These are phyloP conservation scores for Eupleurogrammus muticus DNA, from an alignment of 2,797 vertebrate species.

Conservation along the genomic window DNA sequence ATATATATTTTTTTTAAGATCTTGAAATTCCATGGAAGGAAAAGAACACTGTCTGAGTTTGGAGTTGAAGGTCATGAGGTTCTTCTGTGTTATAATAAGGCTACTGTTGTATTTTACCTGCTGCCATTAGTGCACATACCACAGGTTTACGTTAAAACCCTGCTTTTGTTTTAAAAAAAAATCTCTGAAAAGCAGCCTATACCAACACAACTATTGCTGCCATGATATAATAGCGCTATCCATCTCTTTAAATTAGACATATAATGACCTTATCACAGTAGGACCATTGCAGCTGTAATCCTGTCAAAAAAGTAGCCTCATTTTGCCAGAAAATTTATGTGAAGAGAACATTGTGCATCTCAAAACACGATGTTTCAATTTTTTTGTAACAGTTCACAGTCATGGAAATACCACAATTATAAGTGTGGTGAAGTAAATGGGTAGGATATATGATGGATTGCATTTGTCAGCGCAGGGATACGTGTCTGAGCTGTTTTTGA, in stretches of 20 bases:
- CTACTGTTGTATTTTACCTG: conserved; percentile 2
- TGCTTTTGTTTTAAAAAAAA: conserved; percentile 1
- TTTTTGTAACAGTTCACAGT: neutral
- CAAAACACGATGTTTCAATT: neutral
- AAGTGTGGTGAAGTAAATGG: neutral
- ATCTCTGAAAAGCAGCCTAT: neutral
- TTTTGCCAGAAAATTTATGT: neutral
- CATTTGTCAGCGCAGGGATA: conserved; percentile 5
- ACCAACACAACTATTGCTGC: neutral
- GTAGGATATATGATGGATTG: neutral
- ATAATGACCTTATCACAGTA: conserved; percentile 7
- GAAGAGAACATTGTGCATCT: neutral
- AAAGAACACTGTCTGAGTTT: neutral
- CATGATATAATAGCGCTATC: conserved; percentile 8
- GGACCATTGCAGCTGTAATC: neutral
- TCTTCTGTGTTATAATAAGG: neutral
- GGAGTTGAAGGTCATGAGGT: neutral
- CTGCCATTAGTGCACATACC: conserved; percentile 2
- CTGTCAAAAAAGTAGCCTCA: neutral
- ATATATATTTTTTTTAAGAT: neutral
- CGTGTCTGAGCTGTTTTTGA: conserved; percentile 8
- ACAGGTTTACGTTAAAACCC: conserved; percentile 3
- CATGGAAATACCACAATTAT: neutral
- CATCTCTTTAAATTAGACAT: conserved; percentile 23
- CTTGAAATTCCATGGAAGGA: neutral